Percentiles rank a stretch among this genome's conserved stretches.
phyloP scores from a whole-genome alignment of 2,888 invertebrate genomes.

The Dynastes maya region DNA sequence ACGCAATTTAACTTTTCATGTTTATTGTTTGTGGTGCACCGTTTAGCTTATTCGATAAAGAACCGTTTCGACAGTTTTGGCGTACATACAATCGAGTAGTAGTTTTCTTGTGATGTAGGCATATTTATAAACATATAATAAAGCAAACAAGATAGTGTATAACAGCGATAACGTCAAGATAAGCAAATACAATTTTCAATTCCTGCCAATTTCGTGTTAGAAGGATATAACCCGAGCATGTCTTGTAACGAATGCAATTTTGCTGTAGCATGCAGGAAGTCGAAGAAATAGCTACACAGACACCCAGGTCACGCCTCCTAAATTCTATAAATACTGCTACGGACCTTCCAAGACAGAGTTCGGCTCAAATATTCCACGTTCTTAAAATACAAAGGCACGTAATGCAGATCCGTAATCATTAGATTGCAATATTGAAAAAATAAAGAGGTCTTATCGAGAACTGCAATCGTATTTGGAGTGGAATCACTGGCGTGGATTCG shows the following conservation, averaged over 20 bases:
- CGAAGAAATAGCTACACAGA: slow-evolving; percentile 13
- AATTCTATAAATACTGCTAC: slow-evolving; percentile 33
- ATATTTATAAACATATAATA: too few species aligned
- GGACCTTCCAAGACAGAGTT: neutral
- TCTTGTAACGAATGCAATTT: slow-evolving; percentile 13
- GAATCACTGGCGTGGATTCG: too few species aligned
- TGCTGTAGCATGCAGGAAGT: slow-evolving; percentile 13
- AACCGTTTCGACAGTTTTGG: too few species aligned
- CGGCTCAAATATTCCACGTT: neutral
- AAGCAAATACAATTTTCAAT: slow-evolving; percentile 4
- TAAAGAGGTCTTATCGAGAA: neutral
- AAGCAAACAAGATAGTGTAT: neutral
- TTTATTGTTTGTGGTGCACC: too few species aligned
- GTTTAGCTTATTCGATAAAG: too few species aligned
- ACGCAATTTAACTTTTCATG: too few species aligned
- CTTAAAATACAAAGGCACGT: neutral
- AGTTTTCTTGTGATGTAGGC: too few species aligned
- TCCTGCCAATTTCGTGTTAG: neutral
- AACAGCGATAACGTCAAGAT: neutral
- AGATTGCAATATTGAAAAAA: neutral
- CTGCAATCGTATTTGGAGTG: too few species aligned
- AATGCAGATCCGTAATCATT: neutral
- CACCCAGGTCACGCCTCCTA: slow-evolving; percentile 4
- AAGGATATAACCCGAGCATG: neutral
- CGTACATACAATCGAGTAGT: too few species aligned